Conservation (phyloP, 2,888 invertebrate genomes). For the Erebia epiphron region DNA sequence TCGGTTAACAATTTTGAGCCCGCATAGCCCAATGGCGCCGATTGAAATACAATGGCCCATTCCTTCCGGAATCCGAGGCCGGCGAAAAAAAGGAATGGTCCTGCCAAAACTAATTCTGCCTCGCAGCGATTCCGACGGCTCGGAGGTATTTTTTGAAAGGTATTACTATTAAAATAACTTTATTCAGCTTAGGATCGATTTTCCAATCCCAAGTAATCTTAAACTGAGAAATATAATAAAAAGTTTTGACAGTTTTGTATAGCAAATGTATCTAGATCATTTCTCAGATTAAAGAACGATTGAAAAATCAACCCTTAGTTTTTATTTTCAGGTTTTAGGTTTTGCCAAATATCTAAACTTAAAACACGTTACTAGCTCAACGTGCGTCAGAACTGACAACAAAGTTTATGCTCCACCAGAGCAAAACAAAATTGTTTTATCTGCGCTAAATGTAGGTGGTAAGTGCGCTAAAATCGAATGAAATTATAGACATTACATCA, state of each 20-base stretch:
- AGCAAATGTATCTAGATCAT: no score
- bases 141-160: constrained; percentile 85
- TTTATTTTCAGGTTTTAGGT: background rate
- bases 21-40: constrained; percentile 88
- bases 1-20: constrained; percentile 90
- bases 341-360: constrained; percentile 1
- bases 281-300: no score
- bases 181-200: background rate
- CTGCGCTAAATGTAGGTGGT: constrained; percentile 5
- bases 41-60: constrained; percentile 86
- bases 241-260: no score
- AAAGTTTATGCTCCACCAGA: constrained; percentile 10
- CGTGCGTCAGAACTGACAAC: constrained; percentile 23
- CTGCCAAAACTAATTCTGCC: constrained; percentile 89
- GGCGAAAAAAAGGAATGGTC: constrained; percentile 88
- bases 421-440: constrained; percentile 16
- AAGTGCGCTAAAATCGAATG: background rate
- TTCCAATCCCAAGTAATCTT: no score
- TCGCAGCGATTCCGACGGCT: constrained; percentile 88
- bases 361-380: constrained; percentile 6
- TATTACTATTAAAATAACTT: constrained; percentile 42
- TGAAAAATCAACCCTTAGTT: background rate
- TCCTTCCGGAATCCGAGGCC: constrained; percentile 82
- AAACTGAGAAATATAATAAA: no score
- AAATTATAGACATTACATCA: constrained; percentile 16